Percentiles rank a stretch among this genome's conserved stretches.
Evolutionary conservation across 2,888 invertebrate genomes (phyloP).

Genomic region (Sinelater perroti): DNA sequence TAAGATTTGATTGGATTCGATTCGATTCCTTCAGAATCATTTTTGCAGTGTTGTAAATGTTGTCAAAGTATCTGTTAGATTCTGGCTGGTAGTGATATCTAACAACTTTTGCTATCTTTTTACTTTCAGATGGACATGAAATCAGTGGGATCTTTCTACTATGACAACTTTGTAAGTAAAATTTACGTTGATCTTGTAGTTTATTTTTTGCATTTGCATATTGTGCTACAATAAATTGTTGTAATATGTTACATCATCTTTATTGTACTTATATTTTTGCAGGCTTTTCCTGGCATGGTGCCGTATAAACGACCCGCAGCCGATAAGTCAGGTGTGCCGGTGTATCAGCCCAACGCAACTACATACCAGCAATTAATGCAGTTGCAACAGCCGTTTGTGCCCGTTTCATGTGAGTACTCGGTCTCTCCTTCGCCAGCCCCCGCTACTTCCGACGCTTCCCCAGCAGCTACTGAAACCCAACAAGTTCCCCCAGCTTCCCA

Average conservation of each 20-base stretch:
- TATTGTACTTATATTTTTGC: constrained; percentile 41
- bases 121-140: constrained; percentile 94
- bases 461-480: constrained; percentile 50
- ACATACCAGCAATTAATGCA: constrained; percentile 96
- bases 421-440: constrained; percentile 68
- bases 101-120: constrained; percentile 43
- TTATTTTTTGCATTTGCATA: not conserved
- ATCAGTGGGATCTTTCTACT: constrained; percentile 95
- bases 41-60: constrained; percentile 39
- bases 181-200: not conserved
- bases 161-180: constrained; percentile 93
- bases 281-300: constrained; percentile 96
- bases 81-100: constrained; percentile 13
- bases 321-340: constrained; percentile 95
- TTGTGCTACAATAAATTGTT: too few relatives aligned
- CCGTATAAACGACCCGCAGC: constrained; percentile 96
- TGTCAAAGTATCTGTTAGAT: constrained; percentile 21
- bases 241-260: too few relatives aligned
- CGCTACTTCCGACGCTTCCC: constrained; percentile 51
- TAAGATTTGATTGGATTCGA: too few relatives aligned
- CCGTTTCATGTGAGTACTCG: constrained; percentile 98
- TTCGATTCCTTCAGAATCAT: constrained; percentile 40
- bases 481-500: constrained; percentile 47
- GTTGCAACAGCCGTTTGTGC: constrained; percentile 95
- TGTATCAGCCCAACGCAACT: constrained; percentile 89